Conservation (phyloP, 2,888 invertebrate species). For the Heliconius charithonia region DNA sequence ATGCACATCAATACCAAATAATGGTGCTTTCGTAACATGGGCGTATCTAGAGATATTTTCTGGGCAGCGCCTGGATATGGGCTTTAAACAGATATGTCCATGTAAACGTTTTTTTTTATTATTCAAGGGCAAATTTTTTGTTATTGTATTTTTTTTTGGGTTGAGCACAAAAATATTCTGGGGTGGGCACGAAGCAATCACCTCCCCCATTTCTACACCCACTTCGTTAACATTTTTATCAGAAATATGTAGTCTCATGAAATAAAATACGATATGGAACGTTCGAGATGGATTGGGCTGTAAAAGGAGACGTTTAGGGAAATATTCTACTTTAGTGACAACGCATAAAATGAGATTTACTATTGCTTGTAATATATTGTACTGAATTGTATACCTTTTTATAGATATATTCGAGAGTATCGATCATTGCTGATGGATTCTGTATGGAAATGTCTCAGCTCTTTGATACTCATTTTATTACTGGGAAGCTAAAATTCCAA, state of each 20-base stretch:
- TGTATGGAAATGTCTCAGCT: slow-evolving; percentile 17
- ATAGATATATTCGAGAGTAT: neutral
- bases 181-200: too few relatives aligned
- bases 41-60: too few relatives aligned
- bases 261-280: slow-evolving; percentile 1
- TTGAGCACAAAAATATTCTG: too few relatives aligned
- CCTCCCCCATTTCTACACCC: too few relatives aligned
- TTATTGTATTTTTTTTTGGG: too few relatives aligned
- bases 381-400: neutral
- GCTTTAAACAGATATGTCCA: too few relatives aligned
- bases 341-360: slow-evolving; percentile 29
- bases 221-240: slow-evolving; percentile 3
- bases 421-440: slow-evolving; percentile 4
- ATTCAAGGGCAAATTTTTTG: too few relatives aligned
- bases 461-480: slow-evolving; percentile 4
- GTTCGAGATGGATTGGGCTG: slow-evolving; percentile 23
- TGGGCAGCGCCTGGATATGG: too few relatives aligned
- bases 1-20: neutral
- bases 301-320: slow-evolving; percentile 19
- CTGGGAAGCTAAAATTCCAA: slow-evolving; percentile 1
- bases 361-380: neutral
- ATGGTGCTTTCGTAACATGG: neutral
- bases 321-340: slow-evolving; percentile 24
- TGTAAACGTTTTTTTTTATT: too few relatives aligned
- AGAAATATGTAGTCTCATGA: neutral